A percentile compares a stretch with the other conserved stretches of the same genome.
phyloP scores from a whole-genome alignment of 1,140 invertebrate species.

The Drepana arcuata region DNA sequence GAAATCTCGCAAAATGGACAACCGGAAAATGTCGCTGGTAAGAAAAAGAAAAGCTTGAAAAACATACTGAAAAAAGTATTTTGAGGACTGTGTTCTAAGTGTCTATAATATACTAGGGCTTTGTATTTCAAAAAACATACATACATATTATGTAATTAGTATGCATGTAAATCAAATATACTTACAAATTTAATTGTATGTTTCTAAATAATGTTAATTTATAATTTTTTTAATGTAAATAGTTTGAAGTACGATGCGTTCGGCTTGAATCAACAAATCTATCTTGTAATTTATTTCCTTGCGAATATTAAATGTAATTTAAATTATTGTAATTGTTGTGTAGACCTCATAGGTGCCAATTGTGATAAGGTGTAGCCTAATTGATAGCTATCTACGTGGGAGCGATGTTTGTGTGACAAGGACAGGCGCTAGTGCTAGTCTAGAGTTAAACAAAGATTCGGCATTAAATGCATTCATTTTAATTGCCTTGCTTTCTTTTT shows the following conservation, averaged over 20 bases:
- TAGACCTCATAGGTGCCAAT: constrained; percentile 61
- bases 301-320: constrained; percentile 49
- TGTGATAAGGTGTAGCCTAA: constrained; percentile 69
- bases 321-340: constrained; percentile 61
- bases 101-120: too few species aligned
- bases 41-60: constrained; percentile 72
- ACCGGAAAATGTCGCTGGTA: constrained; percentile 33
- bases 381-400: constrained; percentile 34
- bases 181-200: too few species aligned
- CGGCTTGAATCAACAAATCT: too few species aligned
- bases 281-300: constrained; percentile 59
- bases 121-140: too few species aligned
- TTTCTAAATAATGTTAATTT: too few species aligned
- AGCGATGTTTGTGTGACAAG: constrained; percentile 27
- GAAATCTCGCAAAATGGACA: constrained; percentile 63
- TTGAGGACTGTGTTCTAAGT: constrained; percentile 60
- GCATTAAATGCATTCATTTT: constrained; percentile 63
- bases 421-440: constrained; percentile 32
- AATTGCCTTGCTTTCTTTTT: constrained; percentile 38
- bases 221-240: too few species aligned
- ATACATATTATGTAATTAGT: too few species aligned
- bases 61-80: constrained; percentile 79
- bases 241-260: too few species aligned
- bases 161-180: too few species aligned
- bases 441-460: constrained; percentile 54